Percentiles rank a stretch among this genome's conserved stretches.
Evolutionary conservation across 1,140 invertebrate genomes (phyloP).

Genomic region (Yoshiicerus persimilis): DNA sequence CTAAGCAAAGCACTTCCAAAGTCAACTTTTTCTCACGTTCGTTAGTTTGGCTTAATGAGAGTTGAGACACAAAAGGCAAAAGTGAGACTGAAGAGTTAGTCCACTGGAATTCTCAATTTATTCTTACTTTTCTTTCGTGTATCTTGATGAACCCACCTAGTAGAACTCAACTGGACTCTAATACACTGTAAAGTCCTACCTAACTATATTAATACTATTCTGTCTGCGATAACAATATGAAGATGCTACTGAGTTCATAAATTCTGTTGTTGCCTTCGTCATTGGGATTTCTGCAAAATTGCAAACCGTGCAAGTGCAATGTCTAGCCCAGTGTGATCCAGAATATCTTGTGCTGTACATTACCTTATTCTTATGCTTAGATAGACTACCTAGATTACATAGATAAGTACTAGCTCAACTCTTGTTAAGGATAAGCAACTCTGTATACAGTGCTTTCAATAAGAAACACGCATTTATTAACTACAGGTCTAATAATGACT

Average conservation of each 20-base stretch:
- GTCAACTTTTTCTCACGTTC: not conserved
- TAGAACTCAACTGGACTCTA: not conserved
- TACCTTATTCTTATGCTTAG: not conserved
- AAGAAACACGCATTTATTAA: too few relatives aligned
- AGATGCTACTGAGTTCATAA: not conserved
- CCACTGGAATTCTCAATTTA: not conserved
- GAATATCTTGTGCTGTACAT: not conserved
- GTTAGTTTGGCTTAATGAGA: not conserved
- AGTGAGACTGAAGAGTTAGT: not conserved
- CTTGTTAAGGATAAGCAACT: too few relatives aligned
- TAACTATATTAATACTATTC: not conserved
- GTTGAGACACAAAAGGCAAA: not conserved
- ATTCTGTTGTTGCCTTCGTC: not conserved
- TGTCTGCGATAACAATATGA: not conserved
- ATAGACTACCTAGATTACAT: too few relatives aligned
- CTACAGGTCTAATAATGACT: too few relatives aligned
- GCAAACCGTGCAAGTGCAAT: not conserved
- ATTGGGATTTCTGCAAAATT: not conserved
- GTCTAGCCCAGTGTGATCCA: too few relatives aligned
- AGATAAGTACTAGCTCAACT: too few relatives aligned
- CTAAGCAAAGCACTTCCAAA: not conserved
- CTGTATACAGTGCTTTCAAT: too few relatives aligned
- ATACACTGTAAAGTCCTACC: not conserved
- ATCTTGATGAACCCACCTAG: not conserved
- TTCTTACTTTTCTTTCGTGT: not conserved